Percentiles rank a stretch among this genome's conserved stretches.
phyloP scores from a whole-genome alignment of 2,113 vertebrate species.

The Austrofundulus limnaeus region DNA sequence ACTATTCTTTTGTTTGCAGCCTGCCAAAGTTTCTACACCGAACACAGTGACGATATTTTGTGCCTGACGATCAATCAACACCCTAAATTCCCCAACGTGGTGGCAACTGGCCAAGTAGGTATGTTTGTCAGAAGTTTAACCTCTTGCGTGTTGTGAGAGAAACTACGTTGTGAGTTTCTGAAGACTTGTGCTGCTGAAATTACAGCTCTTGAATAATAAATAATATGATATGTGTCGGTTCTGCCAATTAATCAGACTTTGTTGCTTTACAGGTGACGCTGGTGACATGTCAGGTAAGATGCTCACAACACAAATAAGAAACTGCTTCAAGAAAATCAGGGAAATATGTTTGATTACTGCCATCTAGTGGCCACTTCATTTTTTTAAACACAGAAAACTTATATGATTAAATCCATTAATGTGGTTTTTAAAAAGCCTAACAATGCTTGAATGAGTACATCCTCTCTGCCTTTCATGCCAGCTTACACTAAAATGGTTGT shows the following conservation, averaged over 20 bases:
- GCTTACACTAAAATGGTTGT: too few species aligned
- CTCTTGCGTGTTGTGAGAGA: constrained; percentile 44
- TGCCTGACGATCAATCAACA: constrained; percentile 99
- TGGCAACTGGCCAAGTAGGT: constrained; percentile 99
- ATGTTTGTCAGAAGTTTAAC: constrained; percentile 85
- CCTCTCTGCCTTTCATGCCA: too few species aligned
- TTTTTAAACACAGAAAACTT: background rate
- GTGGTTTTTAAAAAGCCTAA: too few species aligned
- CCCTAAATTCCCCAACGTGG: constrained; percentile 97
- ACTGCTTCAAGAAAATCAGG: background rate
- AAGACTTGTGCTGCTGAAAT: background rate
- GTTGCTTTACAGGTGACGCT: constrained; percentile 87
- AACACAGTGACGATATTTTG: constrained; percentile 98
- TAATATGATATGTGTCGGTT: background rate
- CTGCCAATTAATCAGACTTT: constrained; percentile 13
- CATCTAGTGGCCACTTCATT: constrained; percentile 56
- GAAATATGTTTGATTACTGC: constrained; percentile 31
- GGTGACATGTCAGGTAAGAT: constrained; percentile 97
- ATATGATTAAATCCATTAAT: too few species aligned
- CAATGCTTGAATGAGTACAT: too few species aligned
- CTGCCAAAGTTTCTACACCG: constrained; percentile 96
- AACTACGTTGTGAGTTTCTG: background rate
- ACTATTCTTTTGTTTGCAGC: constrained; percentile 74
- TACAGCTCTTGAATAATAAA: background rate
- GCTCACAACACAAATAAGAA: background rate